Evolutionary conservation across 2,888 invertebrate species (phyloP), one percentile per base, ranked within the genome.

Genomic region (Apodemia mormo): DNA sequence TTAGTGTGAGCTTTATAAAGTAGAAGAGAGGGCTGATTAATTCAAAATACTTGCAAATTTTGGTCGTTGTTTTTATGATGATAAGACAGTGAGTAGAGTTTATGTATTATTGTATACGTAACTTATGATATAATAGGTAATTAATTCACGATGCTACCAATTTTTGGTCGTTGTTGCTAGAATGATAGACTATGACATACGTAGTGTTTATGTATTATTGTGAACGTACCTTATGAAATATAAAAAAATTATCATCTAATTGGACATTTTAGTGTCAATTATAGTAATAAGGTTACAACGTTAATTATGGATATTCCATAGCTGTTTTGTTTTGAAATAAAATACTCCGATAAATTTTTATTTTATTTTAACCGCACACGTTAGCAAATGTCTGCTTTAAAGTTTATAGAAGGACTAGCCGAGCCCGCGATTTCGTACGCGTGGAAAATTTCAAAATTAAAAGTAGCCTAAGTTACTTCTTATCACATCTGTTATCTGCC

Each of bases 271-370:
- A 52, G 52, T 52, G 8, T 52, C n/a, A 52, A n/a, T 52, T n/a
- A 52, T 2, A 52, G 52, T n/a, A 6, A 52, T 52, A 52, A 54
- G 54, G 2, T 54, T 45, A 30, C 1, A 22, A 65, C n/a, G n/a
- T 37, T 33, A 61, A 61, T 14, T 29, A 64, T 64, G 64, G 64
- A 64, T 64, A 33, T 64, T 64, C 64, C 64, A 64, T 64, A 64
- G 64, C 14, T 64, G 64, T 64, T 54, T 64, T 64, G 37, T 64
- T 64, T 64, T 54, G 54, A 64, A 64, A 64, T 64, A 64, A 64
- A 65, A 69, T 52, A 8, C 52, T 52, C 52, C 52, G 52, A 52
- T n/a, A 52, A 22, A 3, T 64, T 64, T 52, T 7, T 43, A 33
- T 61, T 61, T 56, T 45, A 52, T 40, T 68, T 65, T 65, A 52